phyloP scores from a whole-genome alignment of 2,113 vertebrate species.

The Dasyprocta punctata region DNA sequence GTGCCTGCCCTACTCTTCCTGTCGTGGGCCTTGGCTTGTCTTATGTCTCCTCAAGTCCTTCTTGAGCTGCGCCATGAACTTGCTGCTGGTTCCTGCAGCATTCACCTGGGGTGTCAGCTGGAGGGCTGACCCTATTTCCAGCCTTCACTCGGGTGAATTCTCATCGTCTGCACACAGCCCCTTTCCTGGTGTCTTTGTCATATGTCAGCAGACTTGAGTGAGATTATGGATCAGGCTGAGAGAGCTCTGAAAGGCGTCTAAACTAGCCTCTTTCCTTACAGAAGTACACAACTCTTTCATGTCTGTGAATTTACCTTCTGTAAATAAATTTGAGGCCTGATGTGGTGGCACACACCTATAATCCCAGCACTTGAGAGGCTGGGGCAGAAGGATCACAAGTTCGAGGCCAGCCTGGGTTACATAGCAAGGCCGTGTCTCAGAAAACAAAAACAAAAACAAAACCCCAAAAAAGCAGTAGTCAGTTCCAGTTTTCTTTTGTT shows the following conservation, averaged over 20 bases:
- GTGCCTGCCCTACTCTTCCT: background rate
- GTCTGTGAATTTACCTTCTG: background rate
- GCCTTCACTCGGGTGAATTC: background rate
- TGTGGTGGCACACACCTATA: background rate
- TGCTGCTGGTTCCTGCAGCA: background rate
- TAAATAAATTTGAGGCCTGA: background rate
- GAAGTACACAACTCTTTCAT: background rate
- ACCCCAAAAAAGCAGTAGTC: background rate
- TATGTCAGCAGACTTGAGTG: background rate
- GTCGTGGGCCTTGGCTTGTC: background rate
- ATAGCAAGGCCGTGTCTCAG: background rate
- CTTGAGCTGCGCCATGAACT: background rate
- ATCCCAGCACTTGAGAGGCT: background rate
- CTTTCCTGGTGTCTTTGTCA: background rate
- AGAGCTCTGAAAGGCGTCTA: background rate
- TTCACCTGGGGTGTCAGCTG: background rate
- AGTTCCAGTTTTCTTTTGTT: background rate
- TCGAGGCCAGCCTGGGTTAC: background rate
- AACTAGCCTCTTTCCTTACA: background rate
- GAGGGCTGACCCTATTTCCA: background rate
- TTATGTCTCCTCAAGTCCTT: background rate
- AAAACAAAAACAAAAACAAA: background rate
- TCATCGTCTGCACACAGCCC: background rate
- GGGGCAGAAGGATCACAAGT: background rate
- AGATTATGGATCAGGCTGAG: constrained; percentile 13